Base-by-base conservation (phyloP, 2,888 invertebrate species). In the Perizoma affinitatum region DNA sequence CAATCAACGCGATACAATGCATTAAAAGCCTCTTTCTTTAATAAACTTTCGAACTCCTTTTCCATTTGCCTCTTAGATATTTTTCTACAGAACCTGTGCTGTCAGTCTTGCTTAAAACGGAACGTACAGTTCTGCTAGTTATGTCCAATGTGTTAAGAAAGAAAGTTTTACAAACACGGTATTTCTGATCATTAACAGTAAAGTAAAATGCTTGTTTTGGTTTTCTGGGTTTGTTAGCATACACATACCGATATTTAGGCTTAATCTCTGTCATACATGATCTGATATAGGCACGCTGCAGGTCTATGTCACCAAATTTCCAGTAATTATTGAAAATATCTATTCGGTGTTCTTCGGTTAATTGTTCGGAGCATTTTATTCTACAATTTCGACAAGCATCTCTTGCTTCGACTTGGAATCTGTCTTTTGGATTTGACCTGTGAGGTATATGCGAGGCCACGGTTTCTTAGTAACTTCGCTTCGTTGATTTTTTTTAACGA, bases 181-280 rank as follows among this genome's bases (percentile, higher is more conserved):
- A 45, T 53, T 55, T 43, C 4, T 33, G 42, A 48, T 33, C 43
- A 40, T 57, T 46, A 5, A 61, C 38, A 10, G 48, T 63, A 10
- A 63, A 66, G 54, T 66, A 58, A 54, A 59, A 66, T n/a, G 66
- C 61, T 61, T 5, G 58, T 56, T 42, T 52, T 5, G 57, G 54
- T 42, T 49, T 22, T 51, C 67, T 63, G n/a, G 65, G 67, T 44
- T 41, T 63, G 45, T 48, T 64, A 8, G 7, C 42, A 5, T 42
- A 5, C 10, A 10, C 5, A 52, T 69, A 69, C 56, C 56, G 66
- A 10, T 42, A 42, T 10, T 42, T 42, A 5, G 68, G 66, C 45
- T 53, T 49, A 10, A 68, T 38, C 54, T 63, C 65, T 8, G 63
- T 38, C 62, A 70, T 63, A 46, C 63, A 66, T 48, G 45, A 43